Conservation (phyloP, 2,113 vertebrate species). For the Barbus barbus region DNA sequence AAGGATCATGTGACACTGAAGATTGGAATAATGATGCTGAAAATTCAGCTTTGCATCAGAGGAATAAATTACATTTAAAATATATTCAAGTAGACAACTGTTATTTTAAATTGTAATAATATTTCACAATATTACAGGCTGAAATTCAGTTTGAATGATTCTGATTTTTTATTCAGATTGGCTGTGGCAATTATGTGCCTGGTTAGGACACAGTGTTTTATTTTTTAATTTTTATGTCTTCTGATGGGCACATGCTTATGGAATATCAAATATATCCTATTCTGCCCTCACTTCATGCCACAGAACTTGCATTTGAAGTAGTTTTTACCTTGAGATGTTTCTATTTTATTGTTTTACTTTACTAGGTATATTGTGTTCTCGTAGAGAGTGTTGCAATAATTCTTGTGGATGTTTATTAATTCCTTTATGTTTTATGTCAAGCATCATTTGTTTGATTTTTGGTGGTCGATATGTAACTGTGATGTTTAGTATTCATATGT, state of each 20-base stretch:
- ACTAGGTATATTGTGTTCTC: slow-evolving; percentile 68
- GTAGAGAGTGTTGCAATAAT: slow-evolving; percentile 79
- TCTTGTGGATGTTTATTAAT: slow-evolving; percentile 70
- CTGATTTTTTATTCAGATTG: too few relatives aligned
- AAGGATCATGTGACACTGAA: not conserved
- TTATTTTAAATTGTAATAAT: not conserved
- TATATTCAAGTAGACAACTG: not conserved
- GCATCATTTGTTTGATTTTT: slow-evolving; percentile 63
- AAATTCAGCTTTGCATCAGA: not conserved
- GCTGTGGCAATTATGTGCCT: not conserved
- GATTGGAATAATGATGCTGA: not conserved
- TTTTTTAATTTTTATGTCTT: slow-evolving; percentile 48
- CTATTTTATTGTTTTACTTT: slow-evolving; percentile 61
- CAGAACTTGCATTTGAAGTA: slow-evolving; percentile 73
- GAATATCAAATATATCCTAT: slow-evolving; percentile 63
- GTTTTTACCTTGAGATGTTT: slow-evolving; percentile 61
- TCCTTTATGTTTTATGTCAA: slow-evolving; percentile 58
- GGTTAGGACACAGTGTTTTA: slow-evolving; percentile 7
- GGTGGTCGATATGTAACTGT: slow-evolving; percentile 63
- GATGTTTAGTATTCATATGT: slow-evolving; percentile 65
- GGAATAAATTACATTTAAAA: not conserved
- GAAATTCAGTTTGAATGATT: too few relatives aligned
- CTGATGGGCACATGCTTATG: slow-evolving; percentile 64
- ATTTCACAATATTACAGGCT: not conserved
- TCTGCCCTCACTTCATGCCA: slow-evolving; percentile 61